Evolutionary conservation across 2,888 invertebrate species (phyloP).

Genomic region (Bruchidius siliquastri): DNA sequence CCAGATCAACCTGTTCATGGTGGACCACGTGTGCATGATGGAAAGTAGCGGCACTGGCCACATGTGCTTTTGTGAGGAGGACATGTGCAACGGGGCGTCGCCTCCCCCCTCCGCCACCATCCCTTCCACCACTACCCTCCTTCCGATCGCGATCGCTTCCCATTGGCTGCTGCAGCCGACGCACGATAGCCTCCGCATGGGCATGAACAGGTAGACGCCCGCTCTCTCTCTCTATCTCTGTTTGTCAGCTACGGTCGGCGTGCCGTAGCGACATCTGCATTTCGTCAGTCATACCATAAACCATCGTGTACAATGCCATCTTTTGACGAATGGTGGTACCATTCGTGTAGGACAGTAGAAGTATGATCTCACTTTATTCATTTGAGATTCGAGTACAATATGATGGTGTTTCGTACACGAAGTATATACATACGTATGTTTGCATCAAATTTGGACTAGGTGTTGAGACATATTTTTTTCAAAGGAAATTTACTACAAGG

Average conservation of each 20-base stretch:
- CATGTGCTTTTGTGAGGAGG: constrained; percentile 98
- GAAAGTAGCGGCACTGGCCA: constrained; percentile 96
- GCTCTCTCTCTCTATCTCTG: neutral
- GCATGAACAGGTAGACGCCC: neutral
- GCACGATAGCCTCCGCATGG: neutral
- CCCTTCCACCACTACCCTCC: neutral
- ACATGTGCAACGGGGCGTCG: constrained; percentile 77
- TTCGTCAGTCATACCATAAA: neutral
- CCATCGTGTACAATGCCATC: neutral
- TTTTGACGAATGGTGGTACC: neutral
- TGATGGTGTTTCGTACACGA: too few species aligned
- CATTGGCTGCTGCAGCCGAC: neutral
- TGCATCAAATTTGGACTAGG: too few species aligned
- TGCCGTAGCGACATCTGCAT: neutral
- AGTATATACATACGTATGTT: too few species aligned
- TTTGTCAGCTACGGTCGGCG: neutral
- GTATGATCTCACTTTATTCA: too few species aligned
- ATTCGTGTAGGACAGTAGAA: neutral
- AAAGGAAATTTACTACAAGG: too few species aligned
- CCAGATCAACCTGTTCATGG: constrained; percentile 95
- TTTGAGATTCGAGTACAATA: too few species aligned
- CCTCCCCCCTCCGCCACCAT: constrained; percentile 3
- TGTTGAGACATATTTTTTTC: too few species aligned
- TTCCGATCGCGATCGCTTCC: neutral
- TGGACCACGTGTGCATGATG: constrained; percentile 98